Evolutionary conservation across 2,797 vertebrate species (phyloP), one percentile per base, ranked within the genome.

Genomic region (Urocyon cinereoargenteus): DNA sequence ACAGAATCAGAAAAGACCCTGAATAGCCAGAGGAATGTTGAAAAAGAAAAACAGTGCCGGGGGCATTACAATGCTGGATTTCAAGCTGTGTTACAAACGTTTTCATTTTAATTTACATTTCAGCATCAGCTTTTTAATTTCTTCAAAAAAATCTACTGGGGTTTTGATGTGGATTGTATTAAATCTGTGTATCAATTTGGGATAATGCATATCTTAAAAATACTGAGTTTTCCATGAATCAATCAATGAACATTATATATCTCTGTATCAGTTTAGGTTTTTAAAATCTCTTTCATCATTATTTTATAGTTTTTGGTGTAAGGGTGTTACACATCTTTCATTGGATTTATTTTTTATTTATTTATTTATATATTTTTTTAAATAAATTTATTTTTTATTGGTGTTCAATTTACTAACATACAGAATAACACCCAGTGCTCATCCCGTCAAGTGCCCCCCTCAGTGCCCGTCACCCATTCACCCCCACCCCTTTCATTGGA

Each of bases 151-250:
- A 72, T 45, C 12, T 61, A 6, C 59, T 77, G 22, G 6, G 49
- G 36, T 92, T 96, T 96, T 88, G 64, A 45, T 86, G 61, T 55
- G 81, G 10, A 70, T 90, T 70, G 1, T 3, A 24, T 90, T 68
- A 77, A 64, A 73, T 84, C 6, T 36, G 0, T 78, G 21, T 64
- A 66, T 81, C 28, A 68, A 34, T 82, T 87, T 85, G 31, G 18
- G 34, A 66, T 83, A 91, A 75, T 84, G 22, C 10, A n/a, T 22
- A 82, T 83, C 11, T 93, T 51, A 93, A 72, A 91, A 87, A 87
- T 51, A 64, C 0, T 75, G 57, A 79, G 2, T 45, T 93, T 94
- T 86, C 18, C 1, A 15, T 66, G 16, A 86, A 12, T 40, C 22
- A 59, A 0, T 51, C 36, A 9, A 21, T 28, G 36, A 78, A 77